Evolutionary conservation across 2,888 invertebrate genomes (phyloP).

Genomic region (Molanna angustata): DNA sequence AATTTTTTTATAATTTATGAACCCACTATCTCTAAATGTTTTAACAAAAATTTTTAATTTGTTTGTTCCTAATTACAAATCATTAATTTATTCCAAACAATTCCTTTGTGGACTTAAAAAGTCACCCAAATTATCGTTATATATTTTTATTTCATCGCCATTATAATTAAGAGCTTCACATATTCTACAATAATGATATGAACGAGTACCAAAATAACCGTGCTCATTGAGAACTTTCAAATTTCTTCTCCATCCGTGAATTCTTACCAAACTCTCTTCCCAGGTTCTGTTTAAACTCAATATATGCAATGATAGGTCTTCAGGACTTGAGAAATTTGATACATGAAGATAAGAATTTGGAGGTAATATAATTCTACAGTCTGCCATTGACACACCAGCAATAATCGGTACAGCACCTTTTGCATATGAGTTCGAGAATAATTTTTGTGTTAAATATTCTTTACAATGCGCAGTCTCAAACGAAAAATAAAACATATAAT

Average conservation of each 20-base stretch:
- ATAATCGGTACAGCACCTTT: conserved; percentile 65
- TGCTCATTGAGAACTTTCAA: conserved; percentile 63
- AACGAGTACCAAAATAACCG: conserved; percentile 61
- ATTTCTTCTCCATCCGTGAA: conserved; percentile 59
- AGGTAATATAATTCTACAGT: conserved; percentile 55
- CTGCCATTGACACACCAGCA: conserved; percentile 54
- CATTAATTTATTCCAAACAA: conserved; percentile 36
- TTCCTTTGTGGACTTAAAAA: conserved; percentile 43
- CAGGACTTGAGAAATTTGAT: conserved; percentile 51
- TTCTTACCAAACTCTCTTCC: conserved; percentile 43
- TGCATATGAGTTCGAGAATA: conserved; percentile 62
- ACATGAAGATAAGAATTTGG: conserved; percentile 62
- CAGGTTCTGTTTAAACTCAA: conserved; percentile 45
- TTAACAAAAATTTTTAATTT: too few species aligned
- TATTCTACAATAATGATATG: conserved; percentile 58
- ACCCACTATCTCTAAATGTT: too few species aligned
- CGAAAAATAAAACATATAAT: conserved; percentile 67
- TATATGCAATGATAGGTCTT: conserved; percentile 54
- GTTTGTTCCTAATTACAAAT: not conserved
- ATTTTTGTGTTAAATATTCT: conserved; percentile 70
- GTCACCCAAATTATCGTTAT: conserved; percentile 41
- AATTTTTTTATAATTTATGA: too few species aligned
- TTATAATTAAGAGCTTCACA: conserved; percentile 59
- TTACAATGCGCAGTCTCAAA: conserved; percentile 69
- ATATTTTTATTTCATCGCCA: conserved; percentile 41